Evolutionary conservation across 2,797 vertebrate species (phyloP), one percentile per base, ranked within the genome.

Genomic region (Sylvilagus floridanus): DNA sequence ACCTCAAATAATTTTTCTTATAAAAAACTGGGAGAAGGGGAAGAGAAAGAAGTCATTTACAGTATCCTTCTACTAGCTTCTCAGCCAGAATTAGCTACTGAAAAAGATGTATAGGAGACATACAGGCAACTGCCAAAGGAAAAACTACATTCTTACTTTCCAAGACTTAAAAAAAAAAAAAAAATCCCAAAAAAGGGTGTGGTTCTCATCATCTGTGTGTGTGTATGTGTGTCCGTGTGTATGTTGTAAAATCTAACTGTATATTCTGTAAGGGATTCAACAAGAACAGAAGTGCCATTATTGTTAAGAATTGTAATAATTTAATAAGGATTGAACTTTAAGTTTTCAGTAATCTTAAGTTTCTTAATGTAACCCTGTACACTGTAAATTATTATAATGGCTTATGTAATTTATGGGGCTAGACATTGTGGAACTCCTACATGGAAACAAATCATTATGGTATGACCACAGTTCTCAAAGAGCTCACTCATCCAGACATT

Each of bases 401-500:
- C 57, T 84, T 68, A 19, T 93, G 26, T 93, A 35, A 86, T 66
- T 62, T 92, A 76, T 21, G 93, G 87, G 93, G 57, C 21, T 76
- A 81, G 12, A 37, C 42, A 96, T 75, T 93, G 10, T 10, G 79
- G 60, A 93, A n/a, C 26, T 90, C 69, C 42, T 94, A 90, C 97
- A 93, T 63, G 26, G 65, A 96, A 97, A 96, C 22, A 96, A 92
- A 87, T 93, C 4, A 52, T 65, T 75, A 84, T 54, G 10, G 11
- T 5, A 65, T n/a, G 16, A 50, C 16, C 73, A 52, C 54, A 95
- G 13, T 94, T 94, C n/a, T 97, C 95, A 97, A 37, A 95, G 89
- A 9, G 73, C 7, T 95, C 35, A 37, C 92, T 97, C 91, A 84
- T 47, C 4, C 71, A 42, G 14, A 60, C 68, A 47, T 60, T 7